Evolutionary conservation across 2,113 vertebrate species (phyloP), one percentile per base, ranked within the genome.

Genomic region (Ranitomeya variabilis): DNA sequence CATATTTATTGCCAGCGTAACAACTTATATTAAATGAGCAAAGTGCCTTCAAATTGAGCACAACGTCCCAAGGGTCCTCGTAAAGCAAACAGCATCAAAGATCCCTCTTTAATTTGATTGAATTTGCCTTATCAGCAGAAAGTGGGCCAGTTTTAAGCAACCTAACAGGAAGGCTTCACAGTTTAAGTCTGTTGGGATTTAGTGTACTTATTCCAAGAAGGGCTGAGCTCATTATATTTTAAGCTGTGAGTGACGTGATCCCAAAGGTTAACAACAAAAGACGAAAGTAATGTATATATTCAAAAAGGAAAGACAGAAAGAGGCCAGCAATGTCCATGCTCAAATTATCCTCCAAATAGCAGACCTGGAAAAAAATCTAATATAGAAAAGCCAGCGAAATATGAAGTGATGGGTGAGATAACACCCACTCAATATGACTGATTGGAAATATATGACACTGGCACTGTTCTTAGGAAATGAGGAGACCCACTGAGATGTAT

Each of bases 1-100:
- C 69, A 76, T 60, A 86, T 55, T 79, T 73, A 69, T 87, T 81
- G 86, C 78, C 78, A 16, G 66, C 37, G 66, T 81, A 87, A 81
- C 64, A 87, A 87, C 64, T 19, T 73, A 60, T 80, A 87, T 81
- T 87, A 89, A 84, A 89, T 89, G 69, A 89, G 73, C 87, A 89
- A 89, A 84, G 80, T 92, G 90, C 90, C 91, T 89, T 90, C 87
- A 79, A 87, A 87, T 7, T 87, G 89, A 92, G 92, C 59, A 89
- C 23, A 89, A 66, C 71, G 87, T 89, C 87, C 83, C 87, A 37
- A 45, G 81, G 71, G 87, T 59, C 6, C 71, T 78, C 54, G 80
- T 73, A 83, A 83, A 89, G 80, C 87, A 78, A 7, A 92, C 84
- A 92, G 89, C 21, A 10, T 89, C 86, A 90, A 0, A 19, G 89